A percentile compares a stretch with the other conserved stretches of the same genome.
phyloP scores from a whole-genome alignment of 2,888 invertebrate genomes.

The Phyllotreta cruciferae region DNA sequence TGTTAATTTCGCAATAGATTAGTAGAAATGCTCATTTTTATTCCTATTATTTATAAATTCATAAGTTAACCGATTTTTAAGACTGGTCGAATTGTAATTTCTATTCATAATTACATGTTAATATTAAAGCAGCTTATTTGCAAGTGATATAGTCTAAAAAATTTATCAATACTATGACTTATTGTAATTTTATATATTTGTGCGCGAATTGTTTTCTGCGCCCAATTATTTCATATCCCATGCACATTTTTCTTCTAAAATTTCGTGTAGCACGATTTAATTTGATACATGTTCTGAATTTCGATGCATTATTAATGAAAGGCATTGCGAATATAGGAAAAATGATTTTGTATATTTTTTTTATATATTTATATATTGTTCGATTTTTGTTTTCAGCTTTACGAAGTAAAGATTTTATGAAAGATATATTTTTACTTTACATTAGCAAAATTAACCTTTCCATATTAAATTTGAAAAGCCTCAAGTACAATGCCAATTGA shows the following conservation, averaged over 20 bases:
- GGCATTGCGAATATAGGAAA: constrained; percentile 31
- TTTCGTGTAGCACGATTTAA: no score
- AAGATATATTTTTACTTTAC: background rate
- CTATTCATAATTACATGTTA: no score
- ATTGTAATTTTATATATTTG: background rate
- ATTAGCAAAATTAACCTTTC: no score
- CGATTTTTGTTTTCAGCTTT: constrained; percentile 33
- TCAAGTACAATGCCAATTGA: no score
- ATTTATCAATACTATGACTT: background rate
- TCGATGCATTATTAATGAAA: constrained; percentile 6
- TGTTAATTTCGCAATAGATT: constrained; percentile 14
- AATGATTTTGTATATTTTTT: constrained; percentile 32
- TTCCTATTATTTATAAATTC: constrained; percentile 1
- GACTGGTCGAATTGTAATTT: constrained; percentile 6
- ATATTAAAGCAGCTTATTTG: no score
- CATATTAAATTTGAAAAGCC: no score
- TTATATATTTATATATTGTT: constrained; percentile 34
- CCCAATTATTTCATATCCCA: no score
- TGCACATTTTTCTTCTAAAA: no score
- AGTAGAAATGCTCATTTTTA: constrained; percentile 12
- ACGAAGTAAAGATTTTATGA: constrained; percentile 27
- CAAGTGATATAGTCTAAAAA: background rate
- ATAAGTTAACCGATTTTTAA: constrained; percentile 11
- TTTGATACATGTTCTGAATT: no score
- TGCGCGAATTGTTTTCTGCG: no score